Evolutionary conservation across 2,113 vertebrate species (phyloP).

Genomic region (Columba livia): DNA sequence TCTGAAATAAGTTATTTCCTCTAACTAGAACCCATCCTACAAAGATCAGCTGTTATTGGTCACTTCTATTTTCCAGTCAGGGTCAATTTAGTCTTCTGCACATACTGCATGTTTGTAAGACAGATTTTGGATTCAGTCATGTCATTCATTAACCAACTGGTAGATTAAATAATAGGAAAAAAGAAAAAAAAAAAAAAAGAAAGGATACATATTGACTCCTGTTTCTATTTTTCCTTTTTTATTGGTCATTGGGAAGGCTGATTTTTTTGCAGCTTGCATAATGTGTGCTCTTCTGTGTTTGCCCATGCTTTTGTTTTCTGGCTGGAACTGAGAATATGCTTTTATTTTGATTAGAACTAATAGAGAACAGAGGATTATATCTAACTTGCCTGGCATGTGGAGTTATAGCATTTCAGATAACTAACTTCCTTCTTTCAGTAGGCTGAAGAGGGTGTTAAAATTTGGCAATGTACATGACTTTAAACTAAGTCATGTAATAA

Average conservation of each 20-base stretch:
- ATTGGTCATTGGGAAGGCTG: background rate
- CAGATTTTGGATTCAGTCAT: background rate
- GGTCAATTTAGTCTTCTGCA: background rate
- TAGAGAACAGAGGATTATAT: background rate
- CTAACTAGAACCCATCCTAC: background rate
- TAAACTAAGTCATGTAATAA: background rate
- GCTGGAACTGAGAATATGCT: background rate
- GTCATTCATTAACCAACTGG: background rate
- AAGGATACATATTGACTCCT: background rate
- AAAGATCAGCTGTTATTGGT: background rate
- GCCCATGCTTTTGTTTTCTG: background rate
- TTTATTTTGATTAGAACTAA: background rate
- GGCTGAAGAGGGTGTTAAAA: background rate
- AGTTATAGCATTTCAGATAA: background rate
- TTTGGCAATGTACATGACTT: background rate
- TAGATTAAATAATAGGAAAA: background rate
- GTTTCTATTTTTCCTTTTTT: background rate
- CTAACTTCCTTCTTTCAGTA: background rate
- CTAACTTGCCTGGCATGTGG: background rate
- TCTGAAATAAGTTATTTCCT: background rate
- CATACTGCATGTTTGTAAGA: background rate
- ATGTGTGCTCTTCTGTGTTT: background rate
- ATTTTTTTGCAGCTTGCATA: background rate
- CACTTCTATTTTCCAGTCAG: background rate
- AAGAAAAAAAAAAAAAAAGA: background rate